A percentile compares a stretch with the other conserved stretches of the same genome.
These are phyloP conservation scores for Hemibagrus guttatus DNA, from an alignment of 2,797 vertebrate genomes.

Conservation along the genomic window DNA sequence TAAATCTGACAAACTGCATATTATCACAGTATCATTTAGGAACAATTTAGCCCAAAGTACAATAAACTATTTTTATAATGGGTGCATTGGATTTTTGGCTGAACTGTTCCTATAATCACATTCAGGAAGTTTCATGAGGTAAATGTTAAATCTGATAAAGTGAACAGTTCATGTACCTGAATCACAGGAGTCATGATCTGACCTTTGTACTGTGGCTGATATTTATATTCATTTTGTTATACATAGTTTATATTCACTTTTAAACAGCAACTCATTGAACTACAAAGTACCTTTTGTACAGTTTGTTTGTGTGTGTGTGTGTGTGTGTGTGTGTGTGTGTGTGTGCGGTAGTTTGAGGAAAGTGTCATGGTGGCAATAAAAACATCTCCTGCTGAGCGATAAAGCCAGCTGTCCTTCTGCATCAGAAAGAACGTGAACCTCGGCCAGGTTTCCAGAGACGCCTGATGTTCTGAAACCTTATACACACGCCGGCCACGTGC, in stretches of 20 bases:
- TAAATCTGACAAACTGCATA: neutral
- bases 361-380: neutral
- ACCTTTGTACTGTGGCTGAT: neutral
- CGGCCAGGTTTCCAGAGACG: conserved; percentile 48
- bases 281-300: neutral
- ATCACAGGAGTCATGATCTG: neutral
- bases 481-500: neutral
- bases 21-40: neutral
- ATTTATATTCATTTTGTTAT: neutral
- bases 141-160: neutral
- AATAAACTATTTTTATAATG: neutral
- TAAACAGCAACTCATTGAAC: neutral
- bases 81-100: neutral
- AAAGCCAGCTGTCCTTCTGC: conserved; percentile 51
- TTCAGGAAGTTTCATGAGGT: neutral
- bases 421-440: conserved; percentile 46
- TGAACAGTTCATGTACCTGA: neutral
- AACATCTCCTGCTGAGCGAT: conserved; percentile 42
- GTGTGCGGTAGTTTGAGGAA: neutral
- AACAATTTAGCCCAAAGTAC: neutral
- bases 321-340: too few species aligned
- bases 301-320: neutral
- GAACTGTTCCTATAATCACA: neutral
- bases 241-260: neutral
- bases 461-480: conserved; percentile 19